phyloP scores from a whole-genome alignment of 2,797 vertebrate species.

The Coranthus polyacanthus region DNA sequence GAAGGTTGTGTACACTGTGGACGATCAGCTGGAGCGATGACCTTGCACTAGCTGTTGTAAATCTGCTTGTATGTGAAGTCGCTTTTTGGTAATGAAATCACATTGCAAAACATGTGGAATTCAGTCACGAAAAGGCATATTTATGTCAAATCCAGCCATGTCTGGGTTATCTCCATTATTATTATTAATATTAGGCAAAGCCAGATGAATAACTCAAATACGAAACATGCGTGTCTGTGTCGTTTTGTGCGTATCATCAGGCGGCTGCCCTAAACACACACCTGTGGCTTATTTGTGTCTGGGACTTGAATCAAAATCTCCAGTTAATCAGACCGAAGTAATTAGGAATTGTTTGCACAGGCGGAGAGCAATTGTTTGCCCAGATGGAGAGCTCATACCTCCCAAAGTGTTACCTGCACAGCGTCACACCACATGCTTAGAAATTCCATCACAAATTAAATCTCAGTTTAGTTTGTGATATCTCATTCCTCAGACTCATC shows the following conservation, averaged over 20 bases:
- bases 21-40: no score
- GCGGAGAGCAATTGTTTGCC: constrained; percentile 74
- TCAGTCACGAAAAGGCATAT: no score
- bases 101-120: no score
- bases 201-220: constrained; percentile 21
- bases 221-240: constrained; percentile 3
- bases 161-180: constrained; percentile 10
- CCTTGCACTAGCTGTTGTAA: no score
- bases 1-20: no score
- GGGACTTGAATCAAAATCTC: constrained; percentile 63
- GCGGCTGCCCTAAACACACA: constrained; percentile 35
- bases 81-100: no score
- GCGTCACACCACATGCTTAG: constrained; percentile 27
- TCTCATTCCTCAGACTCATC: constrained; percentile 70
- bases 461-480: constrained; percentile 68
- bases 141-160: constrained; percentile 3
- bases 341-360: constrained; percentile 83
- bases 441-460: constrained; percentile 80
- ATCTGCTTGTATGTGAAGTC: no score
- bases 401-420: constrained; percentile 69
- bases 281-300: constrained; percentile 69
- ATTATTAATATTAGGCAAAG: constrained; percentile 6
- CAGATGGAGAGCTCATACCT: constrained; percentile 66
- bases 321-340: constrained; percentile 77
- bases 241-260: constrained; percentile 8